Conservation (phyloP, 2,888 invertebrate genomes). For the Pollenia angustigena region DNA sequence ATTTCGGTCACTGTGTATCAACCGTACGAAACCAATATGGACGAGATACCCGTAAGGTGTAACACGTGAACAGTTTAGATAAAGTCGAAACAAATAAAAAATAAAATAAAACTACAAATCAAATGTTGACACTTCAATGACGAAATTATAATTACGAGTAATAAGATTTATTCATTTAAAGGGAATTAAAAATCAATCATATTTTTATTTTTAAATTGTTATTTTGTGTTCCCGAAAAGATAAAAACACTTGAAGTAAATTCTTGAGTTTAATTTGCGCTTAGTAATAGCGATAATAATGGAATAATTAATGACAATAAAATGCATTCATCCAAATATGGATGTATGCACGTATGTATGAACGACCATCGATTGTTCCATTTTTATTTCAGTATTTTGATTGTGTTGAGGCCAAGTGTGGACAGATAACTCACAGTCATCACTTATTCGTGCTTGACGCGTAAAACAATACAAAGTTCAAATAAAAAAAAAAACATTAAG, state of each 20-base stretch:
- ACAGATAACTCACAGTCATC: constrained; percentile 39
- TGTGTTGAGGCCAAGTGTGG: constrained; percentile 12
- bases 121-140: not conserved
- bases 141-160: not conserved
- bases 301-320: not conserved
- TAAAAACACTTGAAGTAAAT: constrained; percentile 8
- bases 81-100: not conserved
- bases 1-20: no score
- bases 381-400: not conserved
- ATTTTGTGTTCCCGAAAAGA: not conserved
- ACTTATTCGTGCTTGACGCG: constrained; percentile 3
- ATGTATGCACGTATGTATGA: not conserved
- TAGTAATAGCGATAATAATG: constrained; percentile 14
- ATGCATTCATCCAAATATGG: not conserved
- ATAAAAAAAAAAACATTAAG: constrained; percentile 16
- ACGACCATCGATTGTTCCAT: constrained; percentile 7
- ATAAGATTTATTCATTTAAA: not conserved
- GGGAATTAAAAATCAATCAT: not conserved
- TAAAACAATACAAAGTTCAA: constrained; percentile 52
- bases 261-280: not conserved
- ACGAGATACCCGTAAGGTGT: constrained; percentile 5
- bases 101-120: not conserved
- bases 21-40: not conserved
- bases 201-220: not conserved
- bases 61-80: constrained; percentile 21